phyloP scores from a whole-genome alignment of 1,140 invertebrate genomes.

The Drosophila nasuta region DNA sequence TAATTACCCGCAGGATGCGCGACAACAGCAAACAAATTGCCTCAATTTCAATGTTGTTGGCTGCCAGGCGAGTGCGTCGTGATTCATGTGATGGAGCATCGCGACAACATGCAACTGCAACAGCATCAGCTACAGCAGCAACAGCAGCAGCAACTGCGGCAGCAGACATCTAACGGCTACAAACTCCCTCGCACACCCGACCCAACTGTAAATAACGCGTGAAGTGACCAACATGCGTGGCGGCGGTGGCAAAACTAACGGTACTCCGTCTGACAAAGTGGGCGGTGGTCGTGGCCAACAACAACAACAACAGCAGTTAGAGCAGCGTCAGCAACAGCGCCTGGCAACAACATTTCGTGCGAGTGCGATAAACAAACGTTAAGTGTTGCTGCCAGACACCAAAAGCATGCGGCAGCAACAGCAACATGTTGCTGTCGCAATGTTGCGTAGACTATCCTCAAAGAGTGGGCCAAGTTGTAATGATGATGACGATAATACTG shows the following conservation, averaged over 20 bases:
- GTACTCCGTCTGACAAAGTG: slow-evolving; percentile 66
- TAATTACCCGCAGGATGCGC: slow-evolving; percentile 84
- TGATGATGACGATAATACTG: slow-evolving; percentile 47
- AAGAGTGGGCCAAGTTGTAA: slow-evolving; percentile 59
- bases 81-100: slow-evolving; percentile 79
- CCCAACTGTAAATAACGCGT: slow-evolving; percentile 80
- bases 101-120: slow-evolving; percentile 58
- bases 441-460: slow-evolving; percentile 55
- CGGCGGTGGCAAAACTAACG: slow-evolving; percentile 74
- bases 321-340: slow-evolving; percentile 65
- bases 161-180: slow-evolving; percentile 73
- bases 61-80: slow-evolving; percentile 69
- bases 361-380: slow-evolving; percentile 79
- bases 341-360: slow-evolving; percentile 75
- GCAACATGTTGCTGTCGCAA: slow-evolving; percentile 66
- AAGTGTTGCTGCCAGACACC: slow-evolving; percentile 78
- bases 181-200: slow-evolving; percentile 65
- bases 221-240: slow-evolving; percentile 81
- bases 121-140: slow-evolving; percentile 57
- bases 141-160: slow-evolving; percentile 29
- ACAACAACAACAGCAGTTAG: slow-evolving; percentile 26
- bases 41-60: slow-evolving; percentile 82
- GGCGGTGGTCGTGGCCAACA: slow-evolving; percentile 56
- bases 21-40: slow-evolving; percentile 84
- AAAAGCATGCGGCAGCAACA: slow-evolving; percentile 37